Percentiles rank a stretch among this genome's conserved stretches.
phyloP scores from a whole-genome alignment of 1,140 invertebrate species.

The Cyclargus thomasi region DNA sequence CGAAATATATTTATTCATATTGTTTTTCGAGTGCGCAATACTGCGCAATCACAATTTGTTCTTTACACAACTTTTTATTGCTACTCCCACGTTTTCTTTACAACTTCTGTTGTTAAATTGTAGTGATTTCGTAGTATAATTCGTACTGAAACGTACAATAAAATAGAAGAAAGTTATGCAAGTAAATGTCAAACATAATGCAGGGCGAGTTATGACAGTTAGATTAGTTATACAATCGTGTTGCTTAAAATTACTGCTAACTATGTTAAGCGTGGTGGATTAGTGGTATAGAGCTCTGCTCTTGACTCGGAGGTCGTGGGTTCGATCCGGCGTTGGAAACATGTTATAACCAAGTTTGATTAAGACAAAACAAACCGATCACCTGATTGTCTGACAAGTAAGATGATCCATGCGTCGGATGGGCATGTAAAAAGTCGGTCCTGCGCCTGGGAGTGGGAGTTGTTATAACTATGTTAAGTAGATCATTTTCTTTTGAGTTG shows the following conservation, averaged over 20 bases:
- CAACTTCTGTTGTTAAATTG: background rate
- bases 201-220: background rate
- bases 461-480: too few species aligned
- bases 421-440: too few species aligned
- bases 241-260: background rate
- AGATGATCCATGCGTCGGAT: too few species aligned
- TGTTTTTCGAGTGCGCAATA: background rate
- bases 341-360: too few species aligned
- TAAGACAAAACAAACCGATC: too few species aligned
- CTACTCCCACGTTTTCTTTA: conserved; percentile 11
- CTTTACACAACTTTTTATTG: conserved; percentile 10
- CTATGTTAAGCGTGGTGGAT: too few species aligned
- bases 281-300: too few species aligned
- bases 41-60: background rate
- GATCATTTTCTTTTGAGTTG: too few species aligned
- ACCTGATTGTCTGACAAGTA: too few species aligned
- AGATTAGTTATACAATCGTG: background rate
- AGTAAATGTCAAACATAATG: background rate
- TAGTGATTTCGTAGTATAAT: background rate
- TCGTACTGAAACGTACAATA: background rate
- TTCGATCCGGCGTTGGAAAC: too few species aligned
- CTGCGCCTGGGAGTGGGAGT: too few species aligned
- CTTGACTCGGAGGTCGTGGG: too few species aligned
- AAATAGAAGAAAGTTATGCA: conserved; percentile 3
- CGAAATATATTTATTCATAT: background rate